Conservation (phyloP, 2,888 invertebrate species). For the Biston stratarius region DNA sequence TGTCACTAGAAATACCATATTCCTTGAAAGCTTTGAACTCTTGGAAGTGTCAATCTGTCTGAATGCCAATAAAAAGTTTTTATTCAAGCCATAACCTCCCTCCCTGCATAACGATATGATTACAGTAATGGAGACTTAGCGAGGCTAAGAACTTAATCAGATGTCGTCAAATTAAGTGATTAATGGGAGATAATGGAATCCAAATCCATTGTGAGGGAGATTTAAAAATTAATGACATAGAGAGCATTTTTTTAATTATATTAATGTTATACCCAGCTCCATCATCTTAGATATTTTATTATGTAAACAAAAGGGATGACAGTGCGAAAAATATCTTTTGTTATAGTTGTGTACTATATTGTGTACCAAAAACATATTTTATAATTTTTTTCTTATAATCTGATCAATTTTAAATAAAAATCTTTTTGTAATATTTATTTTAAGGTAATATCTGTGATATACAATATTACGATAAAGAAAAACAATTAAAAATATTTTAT, state of each 20-base stretch:
- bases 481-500: no score
- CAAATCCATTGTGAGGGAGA: slow-evolving; percentile 35
- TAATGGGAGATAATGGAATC: slow-evolving; percentile 46
- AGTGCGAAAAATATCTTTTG: no score
- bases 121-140: slow-evolving; percentile 52
- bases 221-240: slow-evolving; percentile 24
- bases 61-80: slow-evolving; percentile 54
- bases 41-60: slow-evolving; percentile 42
- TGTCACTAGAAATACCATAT: slow-evolving; percentile 31
- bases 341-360: no score
- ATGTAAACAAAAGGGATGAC: no score
- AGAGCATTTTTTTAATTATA: neutral
- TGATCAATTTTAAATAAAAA: no score
- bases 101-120: slow-evolving; percentile 52
- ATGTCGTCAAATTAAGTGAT: slow-evolving; percentile 49
- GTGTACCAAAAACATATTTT: no score
- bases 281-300: no score
- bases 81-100: slow-evolving; percentile 57
- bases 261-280: neutral
- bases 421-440: no score
- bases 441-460: no score
- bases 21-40: slow-evolving; percentile 33
- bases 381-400: no score
- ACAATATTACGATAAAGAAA: no score
- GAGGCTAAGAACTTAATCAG: slow-evolving; percentile 46